These are phyloP conservation scores for Miichthys miiuy DNA, from an alignment of 2,797 vertebrate genomes.

Conservation along the genomic window DNA sequence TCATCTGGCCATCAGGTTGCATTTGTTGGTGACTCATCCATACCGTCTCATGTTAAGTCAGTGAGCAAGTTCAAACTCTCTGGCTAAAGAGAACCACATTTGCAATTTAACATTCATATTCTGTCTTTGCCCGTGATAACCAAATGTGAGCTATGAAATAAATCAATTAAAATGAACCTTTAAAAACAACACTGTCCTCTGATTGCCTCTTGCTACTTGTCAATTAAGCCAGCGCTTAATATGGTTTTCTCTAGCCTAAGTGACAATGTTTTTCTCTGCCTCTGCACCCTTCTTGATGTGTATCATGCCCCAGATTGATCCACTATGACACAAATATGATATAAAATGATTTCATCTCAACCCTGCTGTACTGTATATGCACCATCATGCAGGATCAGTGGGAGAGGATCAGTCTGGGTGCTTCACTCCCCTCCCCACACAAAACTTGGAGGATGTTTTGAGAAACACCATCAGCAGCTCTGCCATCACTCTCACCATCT, in stretches of 20 bases:
- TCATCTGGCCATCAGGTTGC: constrained; percentile 60
- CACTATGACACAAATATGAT: constrained; percentile 65
- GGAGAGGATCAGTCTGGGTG: constrained; percentile 61
- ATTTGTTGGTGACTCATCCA: constrained; percentile 67
- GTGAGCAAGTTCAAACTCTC: constrained; percentile 39
- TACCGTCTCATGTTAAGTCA: constrained; percentile 42
- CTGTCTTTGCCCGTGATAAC: constrained; percentile 43
- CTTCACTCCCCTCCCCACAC: constrained; percentile 33
- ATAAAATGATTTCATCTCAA: constrained; percentile 67
- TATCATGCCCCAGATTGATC: constrained; percentile 50
- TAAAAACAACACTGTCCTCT: constrained; percentile 56
- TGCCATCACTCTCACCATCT: constrained; percentile 84
- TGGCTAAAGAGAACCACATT: constrained; percentile 41
- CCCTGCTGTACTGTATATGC: constrained; percentile 58
- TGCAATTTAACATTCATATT: constrained; percentile 54
- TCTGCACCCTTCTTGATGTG: constrained; percentile 41
- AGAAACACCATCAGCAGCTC: constrained; percentile 79
- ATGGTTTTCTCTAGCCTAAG: constrained; percentile 37
- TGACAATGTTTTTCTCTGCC: constrained; percentile 26
- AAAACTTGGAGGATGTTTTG: constrained; percentile 73
- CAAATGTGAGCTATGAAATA: constrained; percentile 61
- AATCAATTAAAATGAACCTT: constrained; percentile 63
- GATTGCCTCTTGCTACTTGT: constrained; percentile 51
- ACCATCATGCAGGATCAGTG: constrained; percentile 69
- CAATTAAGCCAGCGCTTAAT: constrained; percentile 44